These are phyloP conservation scores for Ambastaia sidthimunki DNA, from an alignment of 2,797 vertebrate genomes.

Conservation along the genomic window DNA sequence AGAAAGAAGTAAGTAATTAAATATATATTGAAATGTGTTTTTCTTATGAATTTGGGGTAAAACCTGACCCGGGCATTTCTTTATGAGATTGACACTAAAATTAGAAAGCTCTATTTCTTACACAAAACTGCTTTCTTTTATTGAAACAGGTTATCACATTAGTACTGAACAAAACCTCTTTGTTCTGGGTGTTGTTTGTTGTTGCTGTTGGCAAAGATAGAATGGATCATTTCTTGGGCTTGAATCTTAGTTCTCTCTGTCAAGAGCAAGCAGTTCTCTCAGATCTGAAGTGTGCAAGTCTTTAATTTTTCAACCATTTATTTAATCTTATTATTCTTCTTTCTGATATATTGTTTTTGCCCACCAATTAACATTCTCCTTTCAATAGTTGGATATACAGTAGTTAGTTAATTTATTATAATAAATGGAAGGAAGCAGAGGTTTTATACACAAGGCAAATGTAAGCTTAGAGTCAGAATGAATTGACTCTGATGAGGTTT, in stretches of 20 bases:
- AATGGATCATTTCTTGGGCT: not conserved
- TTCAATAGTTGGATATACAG: too few relatives aligned
- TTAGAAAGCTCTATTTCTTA: not conserved
- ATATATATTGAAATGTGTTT: not conserved
- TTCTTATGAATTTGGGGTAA: not conserved
- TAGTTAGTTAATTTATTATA: not conserved
- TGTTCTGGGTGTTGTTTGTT: not conserved
- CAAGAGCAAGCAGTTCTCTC: not conserved
- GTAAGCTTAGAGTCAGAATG: not conserved
- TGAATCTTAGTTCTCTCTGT: not conserved
- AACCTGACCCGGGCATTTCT: not conserved
- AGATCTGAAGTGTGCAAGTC: not conserved
- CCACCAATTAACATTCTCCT: too few relatives aligned
- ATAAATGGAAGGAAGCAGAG: not conserved
- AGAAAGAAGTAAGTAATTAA: too few relatives aligned
- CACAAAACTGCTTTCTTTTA: not conserved
- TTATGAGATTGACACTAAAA: not conserved
- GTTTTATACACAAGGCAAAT: not conserved
- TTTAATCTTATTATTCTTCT: not conserved
- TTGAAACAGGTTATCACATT: not conserved
- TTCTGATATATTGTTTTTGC: not conserved
- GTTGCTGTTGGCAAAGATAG: not conserved
- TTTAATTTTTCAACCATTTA: not conserved
- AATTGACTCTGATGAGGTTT: slow-evolving; percentile 16
- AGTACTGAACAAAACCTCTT: not conserved